Percentiles rank a stretch among this genome's conserved stretches.
These are phyloP conservation scores for Monodelphis domestica DNA, from an alignment of 2,797 vertebrate genomes.

Conservation along the genomic window DNA sequence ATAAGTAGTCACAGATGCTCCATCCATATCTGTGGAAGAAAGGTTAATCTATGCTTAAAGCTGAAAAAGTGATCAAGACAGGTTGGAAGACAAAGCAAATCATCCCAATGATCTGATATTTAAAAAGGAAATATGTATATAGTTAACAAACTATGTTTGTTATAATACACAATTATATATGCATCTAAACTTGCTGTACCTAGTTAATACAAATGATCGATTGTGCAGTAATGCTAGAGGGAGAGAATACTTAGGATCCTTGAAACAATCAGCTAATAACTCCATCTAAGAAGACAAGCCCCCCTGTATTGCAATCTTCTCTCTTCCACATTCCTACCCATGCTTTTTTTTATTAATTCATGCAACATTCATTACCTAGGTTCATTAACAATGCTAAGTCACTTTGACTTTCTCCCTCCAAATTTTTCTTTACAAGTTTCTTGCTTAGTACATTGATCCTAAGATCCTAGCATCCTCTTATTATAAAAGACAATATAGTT, in stretches of 20 bases:
- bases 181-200: background rate
- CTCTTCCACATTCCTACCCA: background rate
- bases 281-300: slow-evolving; percentile 13
- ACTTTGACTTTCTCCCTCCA: slow-evolving; percentile 65
- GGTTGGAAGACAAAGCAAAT: background rate
- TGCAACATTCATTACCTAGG: slow-evolving; percentile 35
- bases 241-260: background rate
- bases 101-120: background rate
- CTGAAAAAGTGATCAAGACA: background rate
- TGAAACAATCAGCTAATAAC: background rate
- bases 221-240: slow-evolving; percentile 7
- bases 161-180: background rate
- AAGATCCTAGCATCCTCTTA: slow-evolving; percentile 63
- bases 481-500: background rate
- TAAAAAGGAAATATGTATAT: background rate
- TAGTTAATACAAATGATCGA: background rate
- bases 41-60: background rate
- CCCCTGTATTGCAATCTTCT: background rate
- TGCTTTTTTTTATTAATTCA: slow-evolving; percentile 61
- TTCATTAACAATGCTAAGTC: slow-evolving; percentile 62
- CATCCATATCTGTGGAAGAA: slow-evolving; percentile 5
- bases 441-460: slow-evolving; percentile 69
- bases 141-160: background rate
- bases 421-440: slow-evolving; percentile 65
- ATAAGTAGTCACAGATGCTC: background rate